Evolutionary conservation across 1,140 invertebrate genomes (phyloP), one percentile per base, ranked within the genome.

Genomic region (Anastatus disparis): DNA sequence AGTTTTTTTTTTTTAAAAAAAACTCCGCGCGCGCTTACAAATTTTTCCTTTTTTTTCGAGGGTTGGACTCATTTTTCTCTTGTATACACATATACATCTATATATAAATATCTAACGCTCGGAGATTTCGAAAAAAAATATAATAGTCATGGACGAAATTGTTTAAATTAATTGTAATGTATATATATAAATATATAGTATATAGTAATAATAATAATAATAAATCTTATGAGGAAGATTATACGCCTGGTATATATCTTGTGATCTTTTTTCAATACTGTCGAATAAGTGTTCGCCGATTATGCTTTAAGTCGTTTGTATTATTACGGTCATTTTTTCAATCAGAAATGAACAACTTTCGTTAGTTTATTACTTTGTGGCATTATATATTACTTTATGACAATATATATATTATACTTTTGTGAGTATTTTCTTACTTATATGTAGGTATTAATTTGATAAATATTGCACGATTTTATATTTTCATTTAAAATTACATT

Each of bases 221-320:
- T n/a, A n/a, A n/a, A n/a, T n/a, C n/a, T n/a, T n/a, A n/a, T n/a
- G n/a, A n/a, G n/a, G n/a, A n/a, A n/a, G n/a, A n/a, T n/a, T n/a
- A n/a, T n/a, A n/a, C n/a, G n/a, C n/a, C n/a, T n/a, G n/a, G n/a
- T n/a, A n/a, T n/a, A n/a, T n/a, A 20, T 26, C 24, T 59, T 42
- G 12, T 22, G 22, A 59, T 50, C 26, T 7, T 15, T 42, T 6
- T 44, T 27, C 50, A 67, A 67, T 67, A 67, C 64, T 58, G 22
- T 56, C 52, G 52, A 66, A 66, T 44, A 64, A 53, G 31, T 64
- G 48, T 27, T 48, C 26, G 40, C 40, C 58, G 42, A 62, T 48
- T 44, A n/a, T 44, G 40, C 15, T 7, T 7, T 1, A 17, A 50
- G 7, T 17, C 8, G 8, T n/a, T 50, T 22, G 7, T 22, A 6